Evolutionary conservation across 2,888 invertebrate genomes (phyloP).

Genomic region (Cephus spinipes): DNA sequence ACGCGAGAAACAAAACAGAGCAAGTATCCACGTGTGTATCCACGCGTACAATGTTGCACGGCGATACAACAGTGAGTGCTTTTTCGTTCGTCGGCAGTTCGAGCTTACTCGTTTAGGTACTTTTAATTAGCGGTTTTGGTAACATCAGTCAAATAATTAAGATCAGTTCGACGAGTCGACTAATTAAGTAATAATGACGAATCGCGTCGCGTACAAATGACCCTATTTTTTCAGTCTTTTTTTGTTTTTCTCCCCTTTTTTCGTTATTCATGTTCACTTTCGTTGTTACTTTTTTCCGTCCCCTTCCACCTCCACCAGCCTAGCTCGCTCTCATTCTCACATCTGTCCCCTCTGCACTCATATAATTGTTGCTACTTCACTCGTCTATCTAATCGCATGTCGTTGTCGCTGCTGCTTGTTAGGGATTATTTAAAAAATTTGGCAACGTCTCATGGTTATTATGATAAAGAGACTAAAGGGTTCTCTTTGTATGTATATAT

Average conservation of each 20-base stretch:
- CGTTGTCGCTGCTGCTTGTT: background rate
- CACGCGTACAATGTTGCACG: background rate
- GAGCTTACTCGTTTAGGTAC: conserved; percentile 62
- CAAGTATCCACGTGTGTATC: background rate
- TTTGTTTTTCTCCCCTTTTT: background rate
- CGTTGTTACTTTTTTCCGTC: background rate
- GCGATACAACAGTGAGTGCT: conserved; percentile 23
- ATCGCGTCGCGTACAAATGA: background rate
- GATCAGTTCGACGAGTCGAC: conserved; percentile 55
- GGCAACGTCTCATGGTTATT: background rate
- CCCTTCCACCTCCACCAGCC: background rate
- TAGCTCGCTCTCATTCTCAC: background rate
- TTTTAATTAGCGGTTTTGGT: conserved; percentile 65
- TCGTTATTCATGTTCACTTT: background rate
- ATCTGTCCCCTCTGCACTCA: background rate
- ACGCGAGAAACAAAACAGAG: conserved; percentile 41
- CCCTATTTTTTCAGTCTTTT: background rate
- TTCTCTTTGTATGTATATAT: background rate
- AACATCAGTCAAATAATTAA: conserved; percentile 65
- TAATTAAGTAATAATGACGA: conserved; percentile 46
- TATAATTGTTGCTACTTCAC: background rate
- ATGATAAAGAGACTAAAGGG: background rate
- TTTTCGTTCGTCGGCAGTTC: conserved; percentile 25
- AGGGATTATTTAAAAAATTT: background rate
- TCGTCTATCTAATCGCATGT: background rate